Evolutionary conservation across 2,797 vertebrate genomes (phyloP), one percentile per base, ranked within the genome.

Genomic region (Tapirus indicus): DNA sequence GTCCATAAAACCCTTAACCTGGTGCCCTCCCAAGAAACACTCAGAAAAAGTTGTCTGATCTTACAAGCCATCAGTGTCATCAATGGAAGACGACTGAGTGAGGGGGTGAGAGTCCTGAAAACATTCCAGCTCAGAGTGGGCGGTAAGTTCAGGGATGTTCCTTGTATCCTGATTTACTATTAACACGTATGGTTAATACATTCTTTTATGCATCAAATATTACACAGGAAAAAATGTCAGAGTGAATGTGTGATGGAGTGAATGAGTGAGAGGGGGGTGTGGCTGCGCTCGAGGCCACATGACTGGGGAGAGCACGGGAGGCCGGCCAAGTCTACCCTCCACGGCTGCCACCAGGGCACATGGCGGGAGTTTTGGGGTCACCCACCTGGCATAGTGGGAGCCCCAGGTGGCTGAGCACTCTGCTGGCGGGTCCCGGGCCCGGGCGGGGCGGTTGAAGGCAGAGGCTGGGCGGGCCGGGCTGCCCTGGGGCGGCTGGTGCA

Each of bases 381-480:
- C 98, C 25, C 72, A 99, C 99, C 99, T 98, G 44, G 49, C 3
- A 21, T 94, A 90, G 11, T 97, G 95, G 12, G 98, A 1, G 0
- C 96, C 95, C 95, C 38, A 90, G 12, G 60, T 25, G 23, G 74
- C 56, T 0, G 82, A 23, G 23, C 94, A 4, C 0, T n/a, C 49
- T 2, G 0, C 3, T 0, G 35, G 78, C 41, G n/a, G 92, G 88
- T 64, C 95, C 80, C 68, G 84, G 96, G 49, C 96, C 32, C 4
- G 29, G 17, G 90, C 0, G 0, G 47, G 23, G 0, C 23, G 90
- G 1, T 83, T 84, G 17, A 93, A 9, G 49, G 85, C 89, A 92
- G 97, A 60, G 35, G n/a, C 69, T 1, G 91, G 96, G 35, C 1
- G 44, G 0, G 4, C 1, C 0, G 25, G 84, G 90, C 64, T 80